Evolutionary conservation across 2,113 vertebrate species (phyloP).

Genomic region (Rousettus leschenaultii): DNA sequence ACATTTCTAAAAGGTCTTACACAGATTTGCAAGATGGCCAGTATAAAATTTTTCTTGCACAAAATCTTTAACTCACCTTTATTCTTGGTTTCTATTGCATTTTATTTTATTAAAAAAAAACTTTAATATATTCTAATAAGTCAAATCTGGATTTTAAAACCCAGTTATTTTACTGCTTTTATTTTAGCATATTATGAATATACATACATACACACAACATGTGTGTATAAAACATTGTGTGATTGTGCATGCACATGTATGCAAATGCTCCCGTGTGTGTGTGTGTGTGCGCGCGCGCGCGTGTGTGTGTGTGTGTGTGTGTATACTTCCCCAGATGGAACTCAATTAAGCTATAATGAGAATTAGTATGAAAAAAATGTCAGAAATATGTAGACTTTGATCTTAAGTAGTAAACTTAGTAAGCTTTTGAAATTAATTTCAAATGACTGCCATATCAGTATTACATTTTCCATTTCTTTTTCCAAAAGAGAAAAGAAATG

Average conservation of each 20-base stretch:
- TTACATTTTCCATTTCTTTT: constrained; percentile 38
- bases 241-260: too few relatives aligned
- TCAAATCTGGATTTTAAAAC: background rate
- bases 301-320: background rate
- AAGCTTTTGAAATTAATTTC: constrained; percentile 63
- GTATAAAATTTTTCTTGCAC: background rate
- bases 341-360: constrained; percentile 42
- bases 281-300: background rate
- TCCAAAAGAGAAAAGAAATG: background rate
- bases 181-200: background rate
- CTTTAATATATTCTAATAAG: background rate
- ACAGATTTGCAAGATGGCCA: background rate
- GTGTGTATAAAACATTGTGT: background rate
- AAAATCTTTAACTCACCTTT: background rate
- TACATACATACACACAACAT: too few relatives aligned
- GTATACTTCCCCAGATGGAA: background rate
- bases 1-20: constrained; percentile 36
- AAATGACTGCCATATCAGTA: constrained; percentile 21
- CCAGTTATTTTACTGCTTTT: background rate
- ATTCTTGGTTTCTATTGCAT: background rate
- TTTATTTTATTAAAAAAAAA: background rate
- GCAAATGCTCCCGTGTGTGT: too few relatives aligned
- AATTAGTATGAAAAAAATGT: constrained; percentile 61
- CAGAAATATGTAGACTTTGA: constrained; percentile 37
- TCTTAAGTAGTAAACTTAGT: constrained; percentile 56